Evolutionary conservation across 2,888 invertebrate species (phyloP).

Genomic region (Holacanthella duospinosa): DNA sequence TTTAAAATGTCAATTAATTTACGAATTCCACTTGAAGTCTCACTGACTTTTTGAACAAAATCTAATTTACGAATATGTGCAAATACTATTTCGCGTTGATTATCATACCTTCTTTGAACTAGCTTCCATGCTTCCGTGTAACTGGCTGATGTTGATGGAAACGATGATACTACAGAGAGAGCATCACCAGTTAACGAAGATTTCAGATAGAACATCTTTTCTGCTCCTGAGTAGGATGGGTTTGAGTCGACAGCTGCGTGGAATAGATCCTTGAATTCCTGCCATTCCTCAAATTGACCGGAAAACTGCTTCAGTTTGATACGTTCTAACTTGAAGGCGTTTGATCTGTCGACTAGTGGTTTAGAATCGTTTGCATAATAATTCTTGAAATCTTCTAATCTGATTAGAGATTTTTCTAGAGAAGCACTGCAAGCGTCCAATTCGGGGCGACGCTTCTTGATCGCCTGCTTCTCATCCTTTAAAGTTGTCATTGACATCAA

Average conservation of each 20-base stretch:
- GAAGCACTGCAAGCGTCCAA: too few species aligned
- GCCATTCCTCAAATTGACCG: slow-evolving; percentile 19
- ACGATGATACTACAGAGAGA: slow-evolving; percentile 8
- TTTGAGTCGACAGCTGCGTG: slow-evolving; percentile 2
- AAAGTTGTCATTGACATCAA: too few species aligned
- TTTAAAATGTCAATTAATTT: not conserved
- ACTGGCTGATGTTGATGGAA: slow-evolving; percentile 11
- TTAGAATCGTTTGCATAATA: too few species aligned
- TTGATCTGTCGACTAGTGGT: too few species aligned
- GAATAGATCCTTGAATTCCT: slow-evolving; percentile 18
- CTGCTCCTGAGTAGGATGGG: not conserved
- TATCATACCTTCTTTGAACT: slow-evolving; percentile 12
- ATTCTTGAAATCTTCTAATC: too few species aligned
- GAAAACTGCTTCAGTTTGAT: slow-evolving; percentile 15
- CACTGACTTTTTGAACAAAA: not conserved
- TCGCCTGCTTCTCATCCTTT: too few species aligned
- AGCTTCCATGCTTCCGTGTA: slow-evolving; percentile 16
- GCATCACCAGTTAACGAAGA: slow-evolving; percentile 18
- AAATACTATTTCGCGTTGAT: slow-evolving; percentile 17
- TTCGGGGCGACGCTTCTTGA: too few species aligned
- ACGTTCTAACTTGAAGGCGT: slow-evolving; percentile 14
- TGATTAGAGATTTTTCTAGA: too few species aligned
- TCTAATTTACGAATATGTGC: not conserved
- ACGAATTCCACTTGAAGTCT: not conserved
- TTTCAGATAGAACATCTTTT: slow-evolving; percentile 19